Base-by-base conservation (phyloP, 2,888 invertebrate genomes). In the Dusona sp. region DNA sequence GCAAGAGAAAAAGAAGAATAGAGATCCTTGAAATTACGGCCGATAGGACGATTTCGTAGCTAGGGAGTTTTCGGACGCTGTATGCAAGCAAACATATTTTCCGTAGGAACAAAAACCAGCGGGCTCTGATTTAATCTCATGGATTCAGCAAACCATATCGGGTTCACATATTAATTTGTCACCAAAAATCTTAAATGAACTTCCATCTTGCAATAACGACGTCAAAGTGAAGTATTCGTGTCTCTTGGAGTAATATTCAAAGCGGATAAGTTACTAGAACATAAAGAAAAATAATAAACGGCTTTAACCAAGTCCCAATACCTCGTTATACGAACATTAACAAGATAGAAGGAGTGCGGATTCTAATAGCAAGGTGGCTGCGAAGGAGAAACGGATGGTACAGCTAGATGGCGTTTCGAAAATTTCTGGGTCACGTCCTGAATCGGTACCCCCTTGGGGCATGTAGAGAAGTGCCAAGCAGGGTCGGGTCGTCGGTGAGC, bases 391-490 rank as follows among this genome's bases (percentile, higher is more conserved):
- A 45, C 51, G 72, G 54, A 65, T 65, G 65, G 22, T 48, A 42
- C 29, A 19, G 38, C 64, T 65, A 13, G 57, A 45, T 57, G 54
- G 29, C 48, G 73, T 81, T 81, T n/a, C 68, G 22, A 81, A 86
- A 84, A 84, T 84, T 86, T 86, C 68, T 86, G 84, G 86, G 86
- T 86, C 86, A 84, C 86, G 86, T 86, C 54, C 86, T 81, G 78
- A 73, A 86, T 86, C 86, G 74, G 80, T 84, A 81, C 74, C 73
- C 84, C 74, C 86, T 74, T 29, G 75, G 81, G 74, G 61, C 54
- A 80, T 42, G 80, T 45, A 61, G 68, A 61, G 38, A 67, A 70
- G 57, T 36, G 64, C 38, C 64, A 72, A 51, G 70, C 19, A 42
- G 25, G 78, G 22, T 65, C 38, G 83, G 22, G 75, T 57, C 79